phyloP scores from a whole-genome alignment of 1,140 invertebrate species.

The Drosophila pectinifera region DNA sequence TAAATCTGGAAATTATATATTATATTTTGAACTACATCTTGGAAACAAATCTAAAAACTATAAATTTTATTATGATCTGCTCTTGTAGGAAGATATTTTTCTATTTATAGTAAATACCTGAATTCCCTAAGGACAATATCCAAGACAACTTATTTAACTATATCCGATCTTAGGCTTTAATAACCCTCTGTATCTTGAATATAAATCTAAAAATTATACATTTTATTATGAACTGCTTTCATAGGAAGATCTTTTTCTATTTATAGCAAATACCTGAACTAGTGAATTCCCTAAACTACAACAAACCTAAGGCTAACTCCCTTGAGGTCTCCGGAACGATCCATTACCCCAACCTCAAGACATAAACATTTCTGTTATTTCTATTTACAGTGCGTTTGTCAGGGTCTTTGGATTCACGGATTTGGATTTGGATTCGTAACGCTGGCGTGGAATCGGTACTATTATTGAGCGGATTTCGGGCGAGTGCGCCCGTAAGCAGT shows the following conservation, averaged over 20 bases:
- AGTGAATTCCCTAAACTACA: neutral
- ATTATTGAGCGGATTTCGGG: slow-evolving; percentile 37
- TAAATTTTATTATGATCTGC: too few species aligned
- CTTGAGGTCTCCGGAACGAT: slow-evolving; percentile 17
- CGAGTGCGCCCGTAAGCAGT: slow-evolving; percentile 10
- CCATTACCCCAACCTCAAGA: slow-evolving; percentile 8
- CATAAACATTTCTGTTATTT: slow-evolving; percentile 7
- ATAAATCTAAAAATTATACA: neutral
- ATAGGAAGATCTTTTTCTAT: neutral
- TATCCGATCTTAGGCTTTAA: neutral
- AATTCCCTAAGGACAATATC: too few species aligned
- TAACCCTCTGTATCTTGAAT: too few species aligned
- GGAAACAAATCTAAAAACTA: too few species aligned
- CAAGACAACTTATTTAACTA: neutral
- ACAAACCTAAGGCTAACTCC: slow-evolving; percentile 20
- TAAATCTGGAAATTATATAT: too few species aligned
- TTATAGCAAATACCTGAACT: neutral
- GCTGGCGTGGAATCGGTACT: slow-evolving; percentile 13
- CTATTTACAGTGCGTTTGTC: slow-evolving; percentile 41
- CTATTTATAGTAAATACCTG: too few species aligned
- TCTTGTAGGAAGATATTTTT: too few species aligned
- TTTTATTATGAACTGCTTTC: neutral
- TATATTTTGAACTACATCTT: too few species aligned
- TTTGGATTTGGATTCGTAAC: slow-evolving; percentile 52
- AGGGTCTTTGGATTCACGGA: slow-evolving; percentile 36